Base-by-base conservation (phyloP, 2,888 invertebrate species). In the Theretra japonica region DNA sequence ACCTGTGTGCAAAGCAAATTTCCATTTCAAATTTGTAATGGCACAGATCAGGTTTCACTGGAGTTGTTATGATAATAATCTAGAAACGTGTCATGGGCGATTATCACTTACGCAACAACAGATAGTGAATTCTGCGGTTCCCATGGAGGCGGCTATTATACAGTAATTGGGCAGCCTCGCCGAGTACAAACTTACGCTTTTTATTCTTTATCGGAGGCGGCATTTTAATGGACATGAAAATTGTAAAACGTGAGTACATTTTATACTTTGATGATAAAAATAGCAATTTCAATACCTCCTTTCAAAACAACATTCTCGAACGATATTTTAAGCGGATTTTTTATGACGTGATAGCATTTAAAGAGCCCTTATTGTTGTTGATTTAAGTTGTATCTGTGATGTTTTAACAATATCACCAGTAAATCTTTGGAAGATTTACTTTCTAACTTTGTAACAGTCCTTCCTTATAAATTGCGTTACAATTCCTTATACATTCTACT, bases 51-150 rank as follows among this genome's bases (percentile, higher is more conserved):
- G 50, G 70, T 70, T 53, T 70, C 28, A 30, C 30, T 59, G 69
- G 57, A 57, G 33, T 57, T 53, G 62, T 30, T 62, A 62, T 53
- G 70, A 60, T 70, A 60, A 60, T 53, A 70, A 60, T 85, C 80
- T 80, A 76, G 74, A 91, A 89, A 90, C 86, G 88, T 92, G 91
- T 89, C 91, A 91, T 82, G 88, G 88, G 82, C 84, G 85, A 89
- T 90, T 87, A 91, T 89, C 82, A 85, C 86, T 92, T 90, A 88
- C 88, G 85, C 87, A 91, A 92, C 80, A 82, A 80, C 83, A 76
- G 77, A 80, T 85, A 84, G 83, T 82, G 84, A 81, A 83, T 53
- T 53, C 83, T 78, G 82, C 75, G 79, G 86, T 90, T 92, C 91
- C 89, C 90, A 91, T 90, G 84, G 83, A 81, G 78, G 83, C 77